These are phyloP conservation scores for Montipora capricornis DNA, from an alignment of 64 coral and sea anemone species.

Conservation along the genomic window DNA sequence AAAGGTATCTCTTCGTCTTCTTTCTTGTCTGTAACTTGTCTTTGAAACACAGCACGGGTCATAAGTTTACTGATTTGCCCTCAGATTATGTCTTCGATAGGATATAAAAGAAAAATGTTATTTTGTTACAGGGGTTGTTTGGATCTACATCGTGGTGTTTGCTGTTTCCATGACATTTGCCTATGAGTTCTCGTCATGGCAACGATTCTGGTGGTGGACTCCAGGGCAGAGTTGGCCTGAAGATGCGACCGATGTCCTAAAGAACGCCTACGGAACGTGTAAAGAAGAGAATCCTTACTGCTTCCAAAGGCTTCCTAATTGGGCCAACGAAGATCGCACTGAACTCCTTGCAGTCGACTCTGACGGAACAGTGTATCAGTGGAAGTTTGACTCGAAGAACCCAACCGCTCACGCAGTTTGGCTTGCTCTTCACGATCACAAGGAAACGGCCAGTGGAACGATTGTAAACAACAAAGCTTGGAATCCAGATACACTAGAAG, in stretches of 20 bases:
- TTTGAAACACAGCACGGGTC: not conserved
- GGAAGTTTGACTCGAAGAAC: slow-evolving; percentile 73
- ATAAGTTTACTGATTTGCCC: not conserved
- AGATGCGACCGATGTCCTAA: not conserved
- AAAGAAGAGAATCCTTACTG: not conserved
- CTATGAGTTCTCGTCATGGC: not conserved
- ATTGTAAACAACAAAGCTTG: slow-evolving; percentile 44
- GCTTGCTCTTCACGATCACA: slow-evolving; percentile 69
- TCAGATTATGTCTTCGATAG: not conserved
- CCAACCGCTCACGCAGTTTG: slow-evolving; percentile 73
- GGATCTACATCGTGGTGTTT: not conserved
- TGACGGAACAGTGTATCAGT: slow-evolving; percentile 64
- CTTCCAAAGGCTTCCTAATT: slow-evolving; percentile 63
- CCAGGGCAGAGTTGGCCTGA: slow-evolving; percentile 26
- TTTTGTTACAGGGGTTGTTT: not conserved
- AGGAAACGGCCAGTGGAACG: slow-evolving; percentile 33
- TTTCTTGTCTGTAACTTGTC: not conserved
- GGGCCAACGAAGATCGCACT: slow-evolving; percentile 52
- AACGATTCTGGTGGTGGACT: slow-evolving; percentile 49
- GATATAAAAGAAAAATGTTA: not conserved
- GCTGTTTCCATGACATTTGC: not conserved
- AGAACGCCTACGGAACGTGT: slow-evolving; percentile 1
- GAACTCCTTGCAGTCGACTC: slow-evolving; percentile 68
- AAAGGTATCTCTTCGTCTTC: too few relatives aligned
- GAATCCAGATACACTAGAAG: slow-evolving; percentile 10